Evolutionary conservation across 2,888 invertebrate genomes (phyloP).

Genomic region (Synergus umbraculus): DNA sequence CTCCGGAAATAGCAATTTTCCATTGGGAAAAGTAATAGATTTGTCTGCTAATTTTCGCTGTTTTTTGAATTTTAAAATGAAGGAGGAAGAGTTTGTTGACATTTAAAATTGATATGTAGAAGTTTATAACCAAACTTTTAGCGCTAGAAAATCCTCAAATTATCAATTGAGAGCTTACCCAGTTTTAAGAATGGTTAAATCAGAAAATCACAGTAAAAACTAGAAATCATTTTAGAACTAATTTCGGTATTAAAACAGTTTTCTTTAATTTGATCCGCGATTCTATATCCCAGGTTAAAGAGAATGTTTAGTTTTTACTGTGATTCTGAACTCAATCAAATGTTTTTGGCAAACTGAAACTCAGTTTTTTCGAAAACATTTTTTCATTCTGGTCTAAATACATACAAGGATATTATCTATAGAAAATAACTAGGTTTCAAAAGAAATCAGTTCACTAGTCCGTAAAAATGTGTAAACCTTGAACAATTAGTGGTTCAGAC

Average conservation of each 20-base stretch:
- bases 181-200: too few relatives aligned
- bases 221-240: too few relatives aligned
- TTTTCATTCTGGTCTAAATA: neutral
- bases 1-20: too few relatives aligned
- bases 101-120: neutral
- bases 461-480: slow-evolving; percentile 1
- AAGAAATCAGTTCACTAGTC: neutral
- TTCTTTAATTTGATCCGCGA: too few relatives aligned
- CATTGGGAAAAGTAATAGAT: too few relatives aligned
- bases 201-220: too few relatives aligned
- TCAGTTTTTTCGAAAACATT: neutral
- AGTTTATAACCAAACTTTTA: neutral
- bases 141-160: neutral
- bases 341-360: neutral
- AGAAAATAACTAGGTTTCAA: neutral
- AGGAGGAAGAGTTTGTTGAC: too few relatives aligned
- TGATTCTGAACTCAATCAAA: neutral
- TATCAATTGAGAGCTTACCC: neutral
- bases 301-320: too few relatives aligned
- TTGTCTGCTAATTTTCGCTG: too few relatives aligned
- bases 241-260: too few relatives aligned
- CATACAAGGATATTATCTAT: neutral
- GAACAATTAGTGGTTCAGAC: neutral
- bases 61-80: neutral
- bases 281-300: too few relatives aligned